A percentile compares a stretch with the other conserved stretches of the same genome.
These are phyloP conservation scores for Grammomys dolichurus DNA, from an alignment of 2,113 vertebrate genomes.

Conservation along the genomic window DNA sequence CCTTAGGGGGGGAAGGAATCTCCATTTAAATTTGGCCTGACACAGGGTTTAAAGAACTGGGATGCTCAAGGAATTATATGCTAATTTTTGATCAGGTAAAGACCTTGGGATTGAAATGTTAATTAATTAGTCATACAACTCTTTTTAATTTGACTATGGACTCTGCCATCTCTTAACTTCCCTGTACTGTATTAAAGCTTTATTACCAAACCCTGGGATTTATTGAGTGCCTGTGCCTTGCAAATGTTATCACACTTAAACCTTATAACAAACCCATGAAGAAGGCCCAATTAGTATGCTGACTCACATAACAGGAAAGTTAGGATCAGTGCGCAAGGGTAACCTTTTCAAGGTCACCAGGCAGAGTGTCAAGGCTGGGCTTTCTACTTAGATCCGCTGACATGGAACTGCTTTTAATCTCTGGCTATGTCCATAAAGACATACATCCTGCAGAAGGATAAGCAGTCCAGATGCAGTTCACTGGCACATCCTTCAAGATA, in stretches of 20 bases:
- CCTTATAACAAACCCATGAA: slow-evolving; percentile 9
- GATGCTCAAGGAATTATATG: slow-evolving; percentile 51
- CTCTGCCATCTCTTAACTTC: slow-evolving; percentile 66
- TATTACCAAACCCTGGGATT: slow-evolving; percentile 52
- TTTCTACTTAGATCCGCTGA: slow-evolving; percentile 25
- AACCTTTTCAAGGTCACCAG: background rate
- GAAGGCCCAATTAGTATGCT: background rate
- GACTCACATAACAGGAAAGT: background rate
- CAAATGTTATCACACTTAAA: slow-evolving; percentile 39
- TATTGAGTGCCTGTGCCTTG: slow-evolving; percentile 20
- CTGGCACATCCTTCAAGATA: background rate
- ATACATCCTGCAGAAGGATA: background rate
- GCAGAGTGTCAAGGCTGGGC: background rate
- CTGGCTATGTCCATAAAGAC: background rate
- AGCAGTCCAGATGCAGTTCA: background rate
- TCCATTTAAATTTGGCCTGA: slow-evolving; percentile 68
- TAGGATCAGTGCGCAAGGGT: slow-evolving; percentile 11
- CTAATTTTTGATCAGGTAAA: slow-evolving; percentile 72
- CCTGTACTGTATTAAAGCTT: slow-evolving; percentile 55
- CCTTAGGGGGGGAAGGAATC: background rate
- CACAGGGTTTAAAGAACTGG: slow-evolving; percentile 58
- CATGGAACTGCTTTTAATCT: slow-evolving; percentile 6
- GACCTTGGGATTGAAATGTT: slow-evolving; percentile 55
- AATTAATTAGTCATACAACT: slow-evolving; percentile 64
- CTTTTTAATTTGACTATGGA: slow-evolving; percentile 63